Evolutionary conservation across 2,113 vertebrate species (phyloP).

Genomic region (Plectropomus leopardus): DNA sequence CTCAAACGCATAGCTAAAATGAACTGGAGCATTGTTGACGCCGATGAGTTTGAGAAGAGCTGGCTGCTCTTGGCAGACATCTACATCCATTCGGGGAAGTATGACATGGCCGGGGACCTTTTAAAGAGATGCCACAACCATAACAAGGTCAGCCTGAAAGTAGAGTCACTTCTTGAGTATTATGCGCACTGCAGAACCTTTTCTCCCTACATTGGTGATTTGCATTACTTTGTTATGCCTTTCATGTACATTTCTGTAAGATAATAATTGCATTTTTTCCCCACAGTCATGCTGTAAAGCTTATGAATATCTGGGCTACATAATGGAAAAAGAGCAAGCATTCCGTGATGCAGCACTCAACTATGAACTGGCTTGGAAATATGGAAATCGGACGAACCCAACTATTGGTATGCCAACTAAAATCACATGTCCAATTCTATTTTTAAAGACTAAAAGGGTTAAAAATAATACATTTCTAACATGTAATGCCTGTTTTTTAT

Average conservation of each 20-base stretch:
- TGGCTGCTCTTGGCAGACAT: conserved; percentile 97
- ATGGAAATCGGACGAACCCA: conserved; percentile 92
- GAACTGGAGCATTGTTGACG: conserved; percentile 95
- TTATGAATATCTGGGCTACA: conserved; percentile 97
- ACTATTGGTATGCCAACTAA: conserved; percentile 86
- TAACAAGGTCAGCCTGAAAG: conserved; percentile 88
- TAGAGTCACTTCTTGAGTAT: background rate
- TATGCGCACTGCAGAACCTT: background rate
- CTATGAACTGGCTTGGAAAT: conserved; percentile 98
- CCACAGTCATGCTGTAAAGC: conserved; percentile 96
- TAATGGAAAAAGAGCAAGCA: conserved; percentile 98
- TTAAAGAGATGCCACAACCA: conserved; percentile 92
- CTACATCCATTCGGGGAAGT: conserved; percentile 98
- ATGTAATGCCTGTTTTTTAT: conserved; percentile 58
- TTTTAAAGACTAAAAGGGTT: background rate
- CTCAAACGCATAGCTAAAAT: conserved; percentile 97
- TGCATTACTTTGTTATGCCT: background rate
- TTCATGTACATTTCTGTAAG: conserved; percentile 24
- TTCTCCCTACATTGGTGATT: background rate
- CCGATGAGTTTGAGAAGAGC: conserved; percentile 98
- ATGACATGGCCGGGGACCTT: conserved; percentile 94
- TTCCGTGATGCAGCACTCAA: conserved; percentile 94
- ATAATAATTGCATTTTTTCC: conserved; percentile 57
- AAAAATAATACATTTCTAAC: conserved; percentile 17
- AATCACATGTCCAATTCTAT: conserved; percentile 36